Evolutionary conservation across 2,113 vertebrate genomes (phyloP).

Genomic region (Calidris pugnax): DNA sequence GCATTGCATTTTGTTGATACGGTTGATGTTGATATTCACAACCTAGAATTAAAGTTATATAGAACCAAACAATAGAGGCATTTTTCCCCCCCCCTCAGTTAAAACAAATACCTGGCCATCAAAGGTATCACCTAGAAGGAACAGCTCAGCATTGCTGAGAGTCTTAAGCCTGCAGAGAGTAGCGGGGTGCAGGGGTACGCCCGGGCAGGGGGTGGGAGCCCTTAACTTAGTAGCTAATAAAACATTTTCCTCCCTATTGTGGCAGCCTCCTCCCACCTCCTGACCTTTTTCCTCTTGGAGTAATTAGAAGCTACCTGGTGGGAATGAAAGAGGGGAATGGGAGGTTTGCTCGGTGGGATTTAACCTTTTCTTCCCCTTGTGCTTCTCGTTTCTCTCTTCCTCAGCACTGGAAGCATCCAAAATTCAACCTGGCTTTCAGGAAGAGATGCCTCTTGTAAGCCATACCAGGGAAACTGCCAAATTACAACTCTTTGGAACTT

Average conservation of each 20-base stretch:
- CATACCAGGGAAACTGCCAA: not conserved
- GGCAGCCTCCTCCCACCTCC: slow-evolving; percentile 1
- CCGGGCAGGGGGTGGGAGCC: not conserved
- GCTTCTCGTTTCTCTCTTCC: not conserved
- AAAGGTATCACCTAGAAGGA: not conserved
- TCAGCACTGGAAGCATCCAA: not conserved
- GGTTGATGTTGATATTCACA: too few relatives aligned
- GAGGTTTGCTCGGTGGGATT: not conserved
- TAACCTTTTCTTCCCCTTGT: not conserved
- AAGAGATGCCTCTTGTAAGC: not conserved
- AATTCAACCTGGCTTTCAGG: not conserved
- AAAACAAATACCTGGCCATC: not conserved
- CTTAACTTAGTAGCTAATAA: slow-evolving; percentile 1
- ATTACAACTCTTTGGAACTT: not conserved
- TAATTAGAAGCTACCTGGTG: slow-evolving; percentile 38
- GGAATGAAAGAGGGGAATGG: not conserved
- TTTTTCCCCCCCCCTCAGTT: too few relatives aligned
- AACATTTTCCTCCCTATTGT: slow-evolving; percentile 22
- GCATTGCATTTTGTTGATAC: rapidly evolving
- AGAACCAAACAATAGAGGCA: not conserved
- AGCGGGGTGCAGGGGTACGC: not conserved
- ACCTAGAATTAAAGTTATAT: rapidly evolving
- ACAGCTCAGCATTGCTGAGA: not conserved
- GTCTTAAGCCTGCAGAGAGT: not conserved
- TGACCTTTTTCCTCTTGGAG: not conserved